Evolutionary conservation across 1,140 invertebrate species (phyloP).

Genomic region (Xylocopa sonorina): DNA sequence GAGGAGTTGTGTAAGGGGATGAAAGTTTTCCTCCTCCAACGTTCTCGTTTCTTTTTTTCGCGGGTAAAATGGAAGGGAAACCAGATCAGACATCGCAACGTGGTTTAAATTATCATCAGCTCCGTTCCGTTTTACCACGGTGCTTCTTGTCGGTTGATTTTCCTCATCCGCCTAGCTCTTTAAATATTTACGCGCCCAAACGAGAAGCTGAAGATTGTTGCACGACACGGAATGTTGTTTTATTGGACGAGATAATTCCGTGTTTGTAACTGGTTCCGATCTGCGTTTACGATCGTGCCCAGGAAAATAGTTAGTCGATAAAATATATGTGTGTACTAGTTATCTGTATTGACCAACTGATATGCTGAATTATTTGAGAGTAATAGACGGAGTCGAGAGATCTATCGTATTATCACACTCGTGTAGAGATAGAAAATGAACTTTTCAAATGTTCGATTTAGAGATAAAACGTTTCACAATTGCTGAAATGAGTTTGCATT

Average conservation of each 20-base stretch:
- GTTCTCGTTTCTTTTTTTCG: neutral
- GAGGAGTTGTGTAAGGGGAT: slow-evolving; percentile 42
- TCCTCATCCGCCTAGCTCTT: neutral
- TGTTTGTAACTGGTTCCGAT: neutral
- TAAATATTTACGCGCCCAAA: neutral
- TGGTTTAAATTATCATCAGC: slow-evolving; percentile 33
- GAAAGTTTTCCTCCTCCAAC: slow-evolving; percentile 41
- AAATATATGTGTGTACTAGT: neutral
- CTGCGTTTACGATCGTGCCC: too few relatives aligned
- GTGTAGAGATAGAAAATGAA: too few relatives aligned
- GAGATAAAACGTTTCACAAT: neutral
- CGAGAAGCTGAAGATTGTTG: neutral
- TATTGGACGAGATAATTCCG: neutral
- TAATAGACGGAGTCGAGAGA: too few relatives aligned
- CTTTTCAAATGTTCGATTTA: neutral
- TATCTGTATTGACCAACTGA: too few relatives aligned
- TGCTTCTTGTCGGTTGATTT: neutral
- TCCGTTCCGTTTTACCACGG: neutral
- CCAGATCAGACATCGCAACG: slow-evolving; percentile 35
- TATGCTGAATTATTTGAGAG: too few relatives aligned
- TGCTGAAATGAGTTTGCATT: neutral
- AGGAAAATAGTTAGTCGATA: too few relatives aligned
- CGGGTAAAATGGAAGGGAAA: neutral
- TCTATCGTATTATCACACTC: too few relatives aligned
- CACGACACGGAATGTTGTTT: neutral